Base-by-base conservation (phyloP, 1,140 invertebrate genomes). In the Heliconius himera region DNA sequence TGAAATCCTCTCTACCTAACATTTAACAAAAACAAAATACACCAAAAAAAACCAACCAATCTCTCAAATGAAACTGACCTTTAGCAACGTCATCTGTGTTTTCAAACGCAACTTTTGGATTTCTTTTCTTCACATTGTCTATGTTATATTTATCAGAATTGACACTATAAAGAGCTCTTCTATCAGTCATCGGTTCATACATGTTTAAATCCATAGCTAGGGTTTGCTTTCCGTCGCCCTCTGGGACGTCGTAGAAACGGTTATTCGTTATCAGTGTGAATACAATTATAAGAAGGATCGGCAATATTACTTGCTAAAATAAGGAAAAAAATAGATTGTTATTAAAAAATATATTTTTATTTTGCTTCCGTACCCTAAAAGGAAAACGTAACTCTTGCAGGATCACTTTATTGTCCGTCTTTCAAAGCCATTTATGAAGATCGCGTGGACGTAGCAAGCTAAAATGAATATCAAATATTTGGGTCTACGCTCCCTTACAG, bases 261-360 rank as follows among this genome's bases (percentile, higher is more conserved):
- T 5, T 71, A 54, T 29, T 84, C 70, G 81, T 86, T 80, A 70
- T n/a, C 33, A 1, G 49, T n/a, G 87, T 87, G 18, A 88, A 38
- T 13, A 73, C 0, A 71, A 46, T 77, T 11, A 89, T 78, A 36
- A 85, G n/a, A 0, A 85, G 8, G 11, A 90, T 74, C 3, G 90
- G 90, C n/a, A 88, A 36, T 0, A 90, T 0, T 6, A 88, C 74
- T 88, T 90, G 85, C 89, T 91, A 13, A 87, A 87, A 41, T 54
- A 41, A 72, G 71, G 78, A 79, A 73, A 66, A 66, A 13, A 29
- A 60, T 20, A 9, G 9, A 22, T 20, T 54, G 16, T 56, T 71
- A 41, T 20, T 51, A 51, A 51, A 51, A 51, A 8, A 20, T 46
- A 20, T 18, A 20, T 51, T 20, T 51, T 20, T 20, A 51, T n/a